Evolutionary conservation across 1,140 invertebrate species (phyloP).

Genomic region (Psix sp.): DNA sequence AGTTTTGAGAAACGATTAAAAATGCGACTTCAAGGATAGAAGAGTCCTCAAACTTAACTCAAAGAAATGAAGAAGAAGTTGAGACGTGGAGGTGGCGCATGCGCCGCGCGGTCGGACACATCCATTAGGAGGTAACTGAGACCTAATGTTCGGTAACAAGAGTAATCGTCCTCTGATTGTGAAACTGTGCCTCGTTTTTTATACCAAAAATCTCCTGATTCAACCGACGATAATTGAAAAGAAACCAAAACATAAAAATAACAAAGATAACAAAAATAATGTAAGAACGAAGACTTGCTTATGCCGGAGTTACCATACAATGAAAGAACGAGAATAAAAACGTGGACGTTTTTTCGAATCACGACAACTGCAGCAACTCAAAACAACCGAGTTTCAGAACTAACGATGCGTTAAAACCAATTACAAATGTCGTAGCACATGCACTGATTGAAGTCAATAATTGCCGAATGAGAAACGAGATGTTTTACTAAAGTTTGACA

Average conservation of each 20-base stretch:
- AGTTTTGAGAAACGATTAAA: slow-evolving; percentile 64
- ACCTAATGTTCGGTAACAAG: slow-evolving; percentile 68
- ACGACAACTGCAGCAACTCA: slow-evolving; percentile 17
- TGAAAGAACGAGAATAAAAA: slow-evolving; percentile 3
- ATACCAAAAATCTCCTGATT: slow-evolving; percentile 71
- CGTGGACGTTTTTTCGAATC: slow-evolving; percentile 31
- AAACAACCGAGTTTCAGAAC: slow-evolving; percentile 11
- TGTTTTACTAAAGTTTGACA: slow-evolving; percentile 47
- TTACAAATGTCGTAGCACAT: slow-evolving; percentile 36
- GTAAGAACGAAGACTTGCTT: slow-evolving; percentile 19
- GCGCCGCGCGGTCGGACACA: slow-evolving; percentile 64
- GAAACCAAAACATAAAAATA: slow-evolving; percentile 17
- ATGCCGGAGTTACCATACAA: slow-evolving; percentile 1
- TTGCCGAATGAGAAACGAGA: slow-evolving; percentile 42
- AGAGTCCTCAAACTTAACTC: background rate
- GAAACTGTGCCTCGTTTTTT: slow-evolving; percentile 77
- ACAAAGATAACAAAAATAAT: slow-evolving; percentile 10
- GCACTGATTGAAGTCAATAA: slow-evolving; percentile 46
- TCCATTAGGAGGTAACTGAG: slow-evolving; percentile 75
- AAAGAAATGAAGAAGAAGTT: slow-evolving; percentile 29
- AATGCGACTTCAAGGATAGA: slow-evolving; percentile 24
- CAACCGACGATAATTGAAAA: slow-evolving; percentile 65
- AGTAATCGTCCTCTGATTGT: slow-evolving; percentile 73
- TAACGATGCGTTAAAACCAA: slow-evolving; percentile 8
- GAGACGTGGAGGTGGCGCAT: slow-evolving; percentile 15